A percentile compares a stretch with the other conserved stretches of the same genome.
Conservation (phyloP, 64 coral and sea anemone species). For the Dendrophyllia cribrosa region DNA sequence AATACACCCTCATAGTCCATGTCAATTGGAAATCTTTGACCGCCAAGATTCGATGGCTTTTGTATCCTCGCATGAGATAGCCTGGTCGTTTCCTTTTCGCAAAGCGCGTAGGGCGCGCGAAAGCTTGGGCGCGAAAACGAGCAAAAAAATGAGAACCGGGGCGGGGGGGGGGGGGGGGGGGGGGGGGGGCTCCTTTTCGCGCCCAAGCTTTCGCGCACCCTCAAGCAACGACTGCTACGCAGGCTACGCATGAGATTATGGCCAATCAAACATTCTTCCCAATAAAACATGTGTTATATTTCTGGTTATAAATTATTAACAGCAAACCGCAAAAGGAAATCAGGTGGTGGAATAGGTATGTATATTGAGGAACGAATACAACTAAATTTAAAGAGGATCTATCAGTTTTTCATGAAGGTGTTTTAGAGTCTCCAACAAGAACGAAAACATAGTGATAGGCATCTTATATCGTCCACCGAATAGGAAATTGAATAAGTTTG, state of each 20-base stretch:
- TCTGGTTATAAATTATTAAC: constrained; percentile 30
- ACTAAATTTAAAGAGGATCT: constrained; percentile 37
- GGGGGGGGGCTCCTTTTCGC: no score
- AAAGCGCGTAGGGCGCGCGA: no score
- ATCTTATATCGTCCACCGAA: no score
- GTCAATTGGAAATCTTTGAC: constrained; percentile 21
- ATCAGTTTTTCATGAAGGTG: neutral
- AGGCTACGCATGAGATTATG: neutral
- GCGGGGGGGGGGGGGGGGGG: no score
- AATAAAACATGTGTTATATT: constrained; percentile 24
- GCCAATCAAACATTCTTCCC: neutral
- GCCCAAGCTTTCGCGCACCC: no score
- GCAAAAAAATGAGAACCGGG: no score
- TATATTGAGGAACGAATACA: constrained; percentile 2
- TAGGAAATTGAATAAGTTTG: no score
- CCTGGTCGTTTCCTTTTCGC: no score
- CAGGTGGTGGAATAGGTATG: constrained; percentile 42
- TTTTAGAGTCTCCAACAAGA: neutral
- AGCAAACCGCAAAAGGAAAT: neutral
- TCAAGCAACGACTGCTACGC: no score
- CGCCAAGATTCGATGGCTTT: neutral
- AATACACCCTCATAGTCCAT: constrained; percentile 31
- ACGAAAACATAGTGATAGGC: no score
- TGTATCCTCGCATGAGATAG: no score
- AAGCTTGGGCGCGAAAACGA: no score